Base-by-base conservation (phyloP, 2,113 vertebrate species). In the Monopterus albus region DNA sequence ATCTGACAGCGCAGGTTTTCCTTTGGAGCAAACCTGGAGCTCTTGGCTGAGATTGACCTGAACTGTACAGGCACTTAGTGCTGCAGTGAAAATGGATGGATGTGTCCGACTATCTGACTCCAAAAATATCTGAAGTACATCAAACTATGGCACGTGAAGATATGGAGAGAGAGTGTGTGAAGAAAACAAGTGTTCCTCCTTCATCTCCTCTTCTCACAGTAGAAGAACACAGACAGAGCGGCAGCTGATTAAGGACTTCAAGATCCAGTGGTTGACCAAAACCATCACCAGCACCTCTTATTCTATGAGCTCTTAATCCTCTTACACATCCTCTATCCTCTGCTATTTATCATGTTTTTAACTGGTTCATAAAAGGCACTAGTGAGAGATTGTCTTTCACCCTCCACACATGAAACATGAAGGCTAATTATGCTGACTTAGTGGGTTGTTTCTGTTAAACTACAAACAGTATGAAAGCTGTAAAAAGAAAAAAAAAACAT, bases 311-410 rank as follows among this genome's bases (percentile, higher is more conserved):
- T 66, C 42, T 38, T 60, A 47, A 71, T 73, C 61, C 68, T 67
- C 28, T 72, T 50, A 68, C 69, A 42, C 60, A 50, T 2, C 7
- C 63, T 52, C 60, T 59, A 11, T 43, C 33, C 26, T 63, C 50
- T 45, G 63, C 20, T 53, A 4, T 76, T 55, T 38, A 62, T 72
- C n/a, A 8, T 15, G 21, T 65, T 58, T 31, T 82, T 78, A 75
- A 81, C 68, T 74, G 65, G 75, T 73, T 80, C 52, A 67, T 79
- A 75, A 80, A 83, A 61, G 40, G 47, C 33, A 33, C 31, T 46
- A 38, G 39, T 56, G n/a, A 51, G 47, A 72, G 65, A 63, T 75
- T 33, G 66, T 17, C 21, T 58, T 70, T 18, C 23, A 11, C 25
- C 28, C n/a, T 57, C 33, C 14, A 38, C 28, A 65, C 40, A 39